Conservation (phyloP, 2,888 invertebrate species). For the Apamea sordens region DNA sequence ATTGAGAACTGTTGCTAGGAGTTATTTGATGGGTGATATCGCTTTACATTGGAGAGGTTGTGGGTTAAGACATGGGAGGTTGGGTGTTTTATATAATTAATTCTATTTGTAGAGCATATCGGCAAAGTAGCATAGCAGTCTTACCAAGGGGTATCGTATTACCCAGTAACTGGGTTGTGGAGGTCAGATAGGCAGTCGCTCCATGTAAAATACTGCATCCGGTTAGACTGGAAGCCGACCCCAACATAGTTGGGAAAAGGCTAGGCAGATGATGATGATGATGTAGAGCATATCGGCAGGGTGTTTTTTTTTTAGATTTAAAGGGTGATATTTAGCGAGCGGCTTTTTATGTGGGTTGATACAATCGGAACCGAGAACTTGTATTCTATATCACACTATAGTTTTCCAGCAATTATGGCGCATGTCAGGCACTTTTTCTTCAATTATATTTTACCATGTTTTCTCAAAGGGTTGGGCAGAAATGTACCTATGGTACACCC, state of each 20-base stretch:
- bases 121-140: too few species aligned
- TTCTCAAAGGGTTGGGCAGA: background rate
- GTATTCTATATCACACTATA: background rate
- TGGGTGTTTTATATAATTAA: background rate
- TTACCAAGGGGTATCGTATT: too few species aligned
- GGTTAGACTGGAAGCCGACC: too few species aligned
- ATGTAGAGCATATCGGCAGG: background rate
- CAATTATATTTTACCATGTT: background rate
- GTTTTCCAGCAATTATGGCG: background rate
- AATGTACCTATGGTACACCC: background rate
- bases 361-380: background rate
- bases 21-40: constrained; percentile 70
- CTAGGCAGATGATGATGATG: too few species aligned
- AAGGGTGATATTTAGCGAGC: background rate
- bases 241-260: too few species aligned
- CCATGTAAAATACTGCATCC: too few species aligned
- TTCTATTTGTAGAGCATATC: background rate
- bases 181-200: too few species aligned
- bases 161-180: too few species aligned
- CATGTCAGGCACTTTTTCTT: background rate
- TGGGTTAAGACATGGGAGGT: constrained; percentile 23
- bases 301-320: background rate
- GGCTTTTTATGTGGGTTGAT: background rate
- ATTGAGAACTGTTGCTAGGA: constrained; percentile 71
- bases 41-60: constrained; percentile 52